Conservation (phyloP, 37 sponge, comb jelly and placozoan genomes). For the Amphimedon queenslandica region DNA sequence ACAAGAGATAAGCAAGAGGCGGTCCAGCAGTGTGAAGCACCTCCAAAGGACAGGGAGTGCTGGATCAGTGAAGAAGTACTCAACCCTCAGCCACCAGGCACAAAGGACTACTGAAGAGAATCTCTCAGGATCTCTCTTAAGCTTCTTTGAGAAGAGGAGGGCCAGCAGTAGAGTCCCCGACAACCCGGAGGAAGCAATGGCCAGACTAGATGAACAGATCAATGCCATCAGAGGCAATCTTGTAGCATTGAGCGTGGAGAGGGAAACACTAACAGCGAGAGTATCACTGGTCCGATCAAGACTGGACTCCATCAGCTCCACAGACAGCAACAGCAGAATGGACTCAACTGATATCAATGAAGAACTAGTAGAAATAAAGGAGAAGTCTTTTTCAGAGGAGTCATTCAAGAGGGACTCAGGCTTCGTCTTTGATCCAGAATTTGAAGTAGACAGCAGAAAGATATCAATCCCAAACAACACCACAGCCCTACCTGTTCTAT, state of each 20-base stretch:
- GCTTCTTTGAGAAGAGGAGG: background rate
- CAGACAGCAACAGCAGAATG: background rate
- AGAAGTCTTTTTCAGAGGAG: background rate
- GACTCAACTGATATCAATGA: too few species aligned
- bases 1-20: too few species aligned
- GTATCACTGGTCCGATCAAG: background rate
- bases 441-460: background rate
- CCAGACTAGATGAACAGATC: background rate
- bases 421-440: background rate
- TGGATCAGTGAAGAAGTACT: too few species aligned
- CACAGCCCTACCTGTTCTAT: background rate
- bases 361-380: background rate
- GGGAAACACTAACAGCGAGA: background rate
- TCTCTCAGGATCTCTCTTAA: background rate
- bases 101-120: too few species aligned
- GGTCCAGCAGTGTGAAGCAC: too few species aligned
- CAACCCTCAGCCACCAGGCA: too few species aligned
- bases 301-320: background rate
- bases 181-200: background rate
- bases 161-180: background rate
- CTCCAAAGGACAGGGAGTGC: too few species aligned
- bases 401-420: slow-evolving; percentile 3
- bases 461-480: slow-evolving; percentile 32
- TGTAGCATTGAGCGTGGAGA: background rate
- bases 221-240: background rate